A percentile compares a stretch with the other conserved stretches of the same genome.
Conservation (phyloP, 2,113 vertebrate species). For the Esox niger region DNA sequence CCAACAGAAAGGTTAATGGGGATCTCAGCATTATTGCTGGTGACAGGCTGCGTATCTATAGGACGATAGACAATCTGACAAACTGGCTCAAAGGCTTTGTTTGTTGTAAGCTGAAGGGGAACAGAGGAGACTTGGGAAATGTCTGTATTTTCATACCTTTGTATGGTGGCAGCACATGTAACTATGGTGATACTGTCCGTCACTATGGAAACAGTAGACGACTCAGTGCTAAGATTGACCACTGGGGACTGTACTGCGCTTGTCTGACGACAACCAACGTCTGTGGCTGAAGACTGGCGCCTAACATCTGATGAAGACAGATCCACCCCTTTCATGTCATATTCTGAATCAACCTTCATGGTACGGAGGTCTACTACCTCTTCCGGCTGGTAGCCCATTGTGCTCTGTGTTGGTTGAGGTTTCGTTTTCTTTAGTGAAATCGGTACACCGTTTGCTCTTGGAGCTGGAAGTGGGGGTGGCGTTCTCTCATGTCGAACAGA, state of each 20-base stretch:
- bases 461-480: slow-evolving; percentile 63
- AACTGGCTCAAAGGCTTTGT: slow-evolving; percentile 81
- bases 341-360: slow-evolving; percentile 78
- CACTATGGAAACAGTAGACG: slow-evolving; percentile 74
- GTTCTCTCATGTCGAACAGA: slow-evolving; percentile 75
- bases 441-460: slow-evolving; percentile 68
- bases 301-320: slow-evolving; percentile 75
- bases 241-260: slow-evolving; percentile 89
- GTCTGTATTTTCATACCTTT: slow-evolving; percentile 65
- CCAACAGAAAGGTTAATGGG: slow-evolving; percentile 91
- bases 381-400: slow-evolving; percentile 70
- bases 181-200: slow-evolving; percentile 78
- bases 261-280: slow-evolving; percentile 75
- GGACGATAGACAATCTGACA: slow-evolving; percentile 74
- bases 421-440: slow-evolving; percentile 68
- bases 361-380: slow-evolving; percentile 93
- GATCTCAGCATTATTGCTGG: slow-evolving; percentile 74
- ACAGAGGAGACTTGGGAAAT: slow-evolving; percentile 68
- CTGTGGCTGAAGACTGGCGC: slow-evolving; percentile 71
- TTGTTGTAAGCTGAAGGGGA: slow-evolving; percentile 86
- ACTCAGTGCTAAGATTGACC: slow-evolving; percentile 86
- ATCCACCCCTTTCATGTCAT: slow-evolving; percentile 76
- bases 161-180: slow-evolving; percentile 78
- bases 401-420: slow-evolving; percentile 76
- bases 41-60: slow-evolving; percentile 68